These are phyloP conservation scores for Thaumatotibia leucotreta DNA, from an alignment of 1,140 invertebrate species.

Conservation along the genomic window DNA sequence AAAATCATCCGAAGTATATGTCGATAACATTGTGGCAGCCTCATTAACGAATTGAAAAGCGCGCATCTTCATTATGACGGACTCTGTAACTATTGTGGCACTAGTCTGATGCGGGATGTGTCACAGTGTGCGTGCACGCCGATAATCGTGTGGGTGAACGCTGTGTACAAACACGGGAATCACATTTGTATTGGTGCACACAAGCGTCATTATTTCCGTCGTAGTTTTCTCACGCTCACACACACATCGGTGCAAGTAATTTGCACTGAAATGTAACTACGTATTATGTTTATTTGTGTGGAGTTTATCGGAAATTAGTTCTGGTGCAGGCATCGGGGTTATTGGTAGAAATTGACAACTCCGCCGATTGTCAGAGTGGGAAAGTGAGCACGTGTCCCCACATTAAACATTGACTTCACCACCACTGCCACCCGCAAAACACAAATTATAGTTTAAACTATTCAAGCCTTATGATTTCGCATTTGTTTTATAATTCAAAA, in stretches of 20 bases:
- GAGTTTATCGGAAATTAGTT: conserved; percentile 65
- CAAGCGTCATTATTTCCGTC: conserved; percentile 47
- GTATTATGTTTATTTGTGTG: conserved; percentile 40
- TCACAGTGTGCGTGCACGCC: conserved; percentile 37
- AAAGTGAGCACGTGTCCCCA: conserved; percentile 46
- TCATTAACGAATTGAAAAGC: conserved; percentile 68
- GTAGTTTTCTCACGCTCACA: conserved; percentile 71
- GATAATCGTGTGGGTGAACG: conserved; percentile 20
- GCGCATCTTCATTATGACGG: conserved; percentile 62
- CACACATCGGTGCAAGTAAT: conserved; percentile 44
- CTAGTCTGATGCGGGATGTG: conserved; percentile 53
- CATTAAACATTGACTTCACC: conserved; percentile 52
- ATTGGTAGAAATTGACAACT: conserved; percentile 59
- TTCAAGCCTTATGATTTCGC: conserved; percentile 39
- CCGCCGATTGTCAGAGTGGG: conserved; percentile 51
- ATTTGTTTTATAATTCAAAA: conserved; percentile 31
- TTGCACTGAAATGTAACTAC: conserved; percentile 45
- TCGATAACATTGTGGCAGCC: conserved; percentile 57
- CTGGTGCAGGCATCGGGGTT: conserved; percentile 42
- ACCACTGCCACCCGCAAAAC: conserved; percentile 41
- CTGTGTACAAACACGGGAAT: conserved; percentile 26
- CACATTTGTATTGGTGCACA: conserved; percentile 33
- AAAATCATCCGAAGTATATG: conserved; percentile 36
- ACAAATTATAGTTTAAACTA: conserved; percentile 39
- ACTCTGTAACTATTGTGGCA: conserved; percentile 56